Evolutionary conservation across 2,113 vertebrate genomes (phyloP), one percentile per base, ranked within the genome.

Genomic region (Epinephelus fuscoguttatus): DNA sequence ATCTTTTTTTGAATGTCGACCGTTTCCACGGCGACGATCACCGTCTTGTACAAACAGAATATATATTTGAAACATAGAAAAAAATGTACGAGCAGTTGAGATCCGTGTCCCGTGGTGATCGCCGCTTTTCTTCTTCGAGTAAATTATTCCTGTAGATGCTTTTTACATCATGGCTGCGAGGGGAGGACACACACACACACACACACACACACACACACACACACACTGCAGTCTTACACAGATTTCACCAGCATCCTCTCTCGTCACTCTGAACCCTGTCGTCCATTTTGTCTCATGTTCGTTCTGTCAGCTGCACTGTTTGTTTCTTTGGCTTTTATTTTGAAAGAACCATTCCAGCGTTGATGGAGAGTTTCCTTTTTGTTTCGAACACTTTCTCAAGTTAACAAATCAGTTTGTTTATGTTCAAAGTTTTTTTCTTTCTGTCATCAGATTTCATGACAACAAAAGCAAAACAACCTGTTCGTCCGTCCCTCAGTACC

Each of bases 221-320:
- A 53, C 45, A 27, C 23, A 14, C 33, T 37, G 33, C 33, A 37
- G 33, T 37, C 33, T 6, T 37, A 23, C 56, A 49, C 18, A 76
- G 47, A 82, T 50, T 76, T 90, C 90, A 91, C 92, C 92, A 92
- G 90, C 90, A 87, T 83, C 80, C 78, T 2, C 62, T 23, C 64
- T 63, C 70, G 14, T 25, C 63, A 1, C 64, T 14, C 66, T 25
- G 30, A 75, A 56, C 61, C 4, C 47, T 70, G 21, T 40, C 18
- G n/a, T 47, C 42, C 62, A 19, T 45, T 62, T 75, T 69, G 23
- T 69, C 52, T 69, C 57, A 57, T 4, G 3, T n/a, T 23, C 45
- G 11, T 68, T 52, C 1, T 19, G 42, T 59, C 37, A 2, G 33
- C 17, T 3, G 27, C 70, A 5, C 47, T 17, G n/a, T 23, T 37